Percentiles rank a stretch among this genome's conserved stretches.
These are phyloP conservation scores for Drosophila mojavensis DNA, from an alignment of 1,140 invertebrate species.

Conservation along the genomic window DNA sequence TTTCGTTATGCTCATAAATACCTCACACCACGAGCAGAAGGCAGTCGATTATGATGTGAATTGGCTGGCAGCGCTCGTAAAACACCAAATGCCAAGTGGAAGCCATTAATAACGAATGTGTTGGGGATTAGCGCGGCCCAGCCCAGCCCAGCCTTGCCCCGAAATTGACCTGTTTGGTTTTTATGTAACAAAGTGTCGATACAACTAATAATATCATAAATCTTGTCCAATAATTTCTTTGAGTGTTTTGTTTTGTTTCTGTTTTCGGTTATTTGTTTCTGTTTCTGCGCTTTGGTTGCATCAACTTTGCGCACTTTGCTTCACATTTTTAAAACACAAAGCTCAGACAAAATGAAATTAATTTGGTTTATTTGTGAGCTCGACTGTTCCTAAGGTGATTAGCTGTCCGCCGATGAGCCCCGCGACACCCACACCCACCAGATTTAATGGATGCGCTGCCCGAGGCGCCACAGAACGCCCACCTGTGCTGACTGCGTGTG, in stretches of 20 bases:
- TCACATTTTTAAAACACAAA: conserved; percentile 58
- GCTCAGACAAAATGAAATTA: conserved; percentile 15
- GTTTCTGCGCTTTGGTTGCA: conserved; percentile 36
- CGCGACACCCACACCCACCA: conserved; percentile 27
- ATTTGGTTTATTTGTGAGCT: conserved; percentile 43
- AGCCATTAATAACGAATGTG: conserved; percentile 64
- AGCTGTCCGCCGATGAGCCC: conserved; percentile 61
- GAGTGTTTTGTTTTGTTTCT: conserved; percentile 26
- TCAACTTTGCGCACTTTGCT: conserved; percentile 67
- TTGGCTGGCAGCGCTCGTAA: conserved; percentile 51
- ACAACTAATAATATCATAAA: conserved; percentile 73
- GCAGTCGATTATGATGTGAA: conserved; percentile 49
- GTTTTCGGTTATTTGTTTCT: neutral
- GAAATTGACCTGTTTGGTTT: conserved; percentile 50
- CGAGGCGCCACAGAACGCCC: conserved; percentile 56
- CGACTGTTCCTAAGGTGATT: conserved; percentile 49
- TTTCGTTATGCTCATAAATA: conserved; percentile 13
- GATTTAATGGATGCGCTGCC: conserved; percentile 49
- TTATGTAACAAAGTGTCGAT: conserved; percentile 75
- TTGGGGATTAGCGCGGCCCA: neutral
- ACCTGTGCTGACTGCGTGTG: conserved; percentile 66
- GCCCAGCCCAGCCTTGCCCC: conserved; percentile 19
- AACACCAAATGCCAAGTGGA: conserved; percentile 64
- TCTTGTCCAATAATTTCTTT: conserved; percentile 69
- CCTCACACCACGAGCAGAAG: neutral